Conservation (phyloP, 2,797 vertebrate genomes). For the Nyctalus aviator region DNA sequence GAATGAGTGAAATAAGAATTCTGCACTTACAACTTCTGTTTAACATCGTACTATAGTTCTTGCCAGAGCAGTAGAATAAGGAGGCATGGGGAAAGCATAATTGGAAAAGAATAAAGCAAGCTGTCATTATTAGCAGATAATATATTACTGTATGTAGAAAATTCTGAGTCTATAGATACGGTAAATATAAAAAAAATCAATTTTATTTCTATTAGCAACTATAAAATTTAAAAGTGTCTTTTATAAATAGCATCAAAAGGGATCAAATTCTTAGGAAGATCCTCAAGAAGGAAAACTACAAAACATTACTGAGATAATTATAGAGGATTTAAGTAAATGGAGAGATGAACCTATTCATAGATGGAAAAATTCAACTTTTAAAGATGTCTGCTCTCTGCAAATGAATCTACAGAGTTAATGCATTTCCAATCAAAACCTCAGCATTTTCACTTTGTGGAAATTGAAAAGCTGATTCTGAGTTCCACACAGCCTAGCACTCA, state of each 20-base stretch:
- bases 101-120: not conserved
- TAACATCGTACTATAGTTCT: not conserved
- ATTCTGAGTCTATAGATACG: not conserved
- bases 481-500: not conserved
- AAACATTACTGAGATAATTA: not conserved
- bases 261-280: not conserved
- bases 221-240: not conserved
- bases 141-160: conserved; percentile 1
- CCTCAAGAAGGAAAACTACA: not conserved
- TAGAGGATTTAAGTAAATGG: not conserved
- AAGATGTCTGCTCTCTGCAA: not conserved
- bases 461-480: conserved; percentile 2
- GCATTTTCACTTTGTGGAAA: not conserved
- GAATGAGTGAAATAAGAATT: not conserved
- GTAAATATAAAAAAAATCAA: not conserved
- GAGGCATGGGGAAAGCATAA: not conserved
- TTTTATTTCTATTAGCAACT: conserved; percentile 42
- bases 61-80: not conserved
- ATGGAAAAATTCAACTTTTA: not conserved
- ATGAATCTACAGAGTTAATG: not conserved
- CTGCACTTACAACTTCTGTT: not conserved
- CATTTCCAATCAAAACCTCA: not conserved
- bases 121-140: not conserved
- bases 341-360: not conserved
- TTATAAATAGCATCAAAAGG: not conserved